Percentiles rank a stretch among this genome's conserved stretches.
Conservation (phyloP, 1,140 invertebrate genomes). For the Lineus longissimus region DNA sequence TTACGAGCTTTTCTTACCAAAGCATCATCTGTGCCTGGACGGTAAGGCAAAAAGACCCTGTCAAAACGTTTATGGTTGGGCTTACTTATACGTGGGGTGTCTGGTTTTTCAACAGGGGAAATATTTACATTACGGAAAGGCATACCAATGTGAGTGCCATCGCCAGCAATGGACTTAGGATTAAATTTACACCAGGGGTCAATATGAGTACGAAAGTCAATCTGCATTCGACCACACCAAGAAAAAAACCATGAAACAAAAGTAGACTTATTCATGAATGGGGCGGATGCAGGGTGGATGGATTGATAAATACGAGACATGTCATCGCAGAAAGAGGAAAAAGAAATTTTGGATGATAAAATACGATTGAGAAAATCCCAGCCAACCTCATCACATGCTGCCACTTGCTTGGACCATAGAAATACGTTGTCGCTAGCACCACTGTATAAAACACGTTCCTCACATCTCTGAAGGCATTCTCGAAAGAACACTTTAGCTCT, state of each 20-base stretch:
- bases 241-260: conserved; percentile 21
- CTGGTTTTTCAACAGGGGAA: conserved; percentile 11
- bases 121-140: conserved; percentile 18
- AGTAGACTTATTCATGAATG: conserved; percentile 12
- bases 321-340: conserved; percentile 11
- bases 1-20: no score
- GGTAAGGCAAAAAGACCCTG: neutral
- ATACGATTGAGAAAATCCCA: conserved; percentile 18
- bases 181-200: conserved; percentile 13
- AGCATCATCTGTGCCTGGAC: neutral
- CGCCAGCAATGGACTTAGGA: conserved; percentile 19
- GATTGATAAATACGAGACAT: conserved; percentile 10
- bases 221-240: conserved; percentile 18
- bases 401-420: conserved; percentile 15
- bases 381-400: conserved; percentile 25
- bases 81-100: neutral
- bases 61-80: neutral
- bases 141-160: conserved; percentile 23
- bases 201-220: conserved; percentile 16
- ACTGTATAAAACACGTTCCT: no score
- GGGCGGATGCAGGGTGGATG: neutral
- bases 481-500: no score
- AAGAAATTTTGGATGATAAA: conserved; percentile 12
- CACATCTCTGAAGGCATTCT: no score
- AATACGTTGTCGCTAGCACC: neutral